Base-by-base conservation (phyloP, 2,888 invertebrate genomes). In the Agapostemon virescens region DNA sequence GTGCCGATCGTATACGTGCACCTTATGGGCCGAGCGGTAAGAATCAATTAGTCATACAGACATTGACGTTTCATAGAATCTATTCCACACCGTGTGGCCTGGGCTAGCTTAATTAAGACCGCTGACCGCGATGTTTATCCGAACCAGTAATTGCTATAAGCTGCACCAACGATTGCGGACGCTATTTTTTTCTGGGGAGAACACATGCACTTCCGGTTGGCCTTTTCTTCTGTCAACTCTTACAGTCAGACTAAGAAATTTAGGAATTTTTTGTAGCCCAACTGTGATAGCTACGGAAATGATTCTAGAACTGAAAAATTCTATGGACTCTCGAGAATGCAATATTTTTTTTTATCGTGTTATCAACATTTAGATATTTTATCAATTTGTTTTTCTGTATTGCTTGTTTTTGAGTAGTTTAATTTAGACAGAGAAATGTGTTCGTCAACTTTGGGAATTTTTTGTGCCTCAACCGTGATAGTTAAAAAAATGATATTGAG, bases 61-160 rank as follows among this genome's bases (percentile, higher is more conserved):
- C 26, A 40, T 23, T 58, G 64, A 73, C 36, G 58, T 75, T 63
- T 77, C 55, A 33, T 58, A 40, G 45, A 33, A 23, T 52, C 49
- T 49, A n/a, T 71, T 45, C 13, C 45, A 20, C n/a, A 23, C 45
- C 49, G 33, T 33, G 3, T 23, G 36, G 20, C 68, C 49, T 13
- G 45, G 38, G 69, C 70, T 23, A 64, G 69, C 72, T 84, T 82
- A 77, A 85, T 82, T 73, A 74, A 40, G 69, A 33, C 69, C 72
- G 15, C 52, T 61, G 64, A 23, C 61, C 49, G 40, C 38, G 66
- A 66, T 70, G 66, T 78, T 78, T 71, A 71, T 26, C 33, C 33
- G 45, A 26, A 58, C n/a, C 20, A 66, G 45, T 66, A 58, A 77
- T 82, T 64, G 36, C 61, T 61, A 63, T 74, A 72, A 74, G 66